Base-by-base conservation (phyloP, 2,113 vertebrate species). In the Orientallactaga bullata region DNA sequence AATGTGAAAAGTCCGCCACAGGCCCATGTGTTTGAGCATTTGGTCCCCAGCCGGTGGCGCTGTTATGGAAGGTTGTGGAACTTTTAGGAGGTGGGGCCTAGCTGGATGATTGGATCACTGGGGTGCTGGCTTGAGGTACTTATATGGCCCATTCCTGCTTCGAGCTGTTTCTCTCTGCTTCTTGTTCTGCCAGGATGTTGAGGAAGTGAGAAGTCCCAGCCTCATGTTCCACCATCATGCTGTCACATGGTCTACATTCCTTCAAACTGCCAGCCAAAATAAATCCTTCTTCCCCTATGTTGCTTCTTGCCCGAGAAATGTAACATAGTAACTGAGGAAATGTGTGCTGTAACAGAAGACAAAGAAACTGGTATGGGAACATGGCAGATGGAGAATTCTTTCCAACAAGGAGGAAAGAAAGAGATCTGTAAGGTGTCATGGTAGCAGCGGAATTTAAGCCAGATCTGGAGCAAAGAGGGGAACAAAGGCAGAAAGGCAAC, bases 191-290 rank as follows among this genome's bases (percentile, higher is more conserved):
- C 32, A 71, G 35, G 47, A 84, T 10, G 65, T 84, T 47, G 21
- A 24, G 63, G 63, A 84, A 12, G 4, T n/a, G 11, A 66, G 20
- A 32, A 11, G 23, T 11, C 2, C 47, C 16, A 23, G 39, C 15
- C n/a, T 7, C 30, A 42, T 18, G 37, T 47, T 68, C 65, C 42
- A 69, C 24, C 8, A 11, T 8, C 83, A 37, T 37, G 5, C 82
- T 7, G 0, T 9, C 7, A 26, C 0, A 37, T 11, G 21, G 23
- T 15, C 42, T 55, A 30, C 9, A 18, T 20, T 47, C 68, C n/a
- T 32, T 55, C 47, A 58, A 37, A 35, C 65, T 24, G 18, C 12
- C 9, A 58, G n/a, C 24, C n/a, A 3, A 58, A 58, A 58, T 26
- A 72, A 35, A 58, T 71, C 47, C 17, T 68, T 12, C 26, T 17